These are phyloP conservation scores for Balanococcus diminutus DNA, from an alignment of 2,888 invertebrate genomes.

Conservation along the genomic window DNA sequence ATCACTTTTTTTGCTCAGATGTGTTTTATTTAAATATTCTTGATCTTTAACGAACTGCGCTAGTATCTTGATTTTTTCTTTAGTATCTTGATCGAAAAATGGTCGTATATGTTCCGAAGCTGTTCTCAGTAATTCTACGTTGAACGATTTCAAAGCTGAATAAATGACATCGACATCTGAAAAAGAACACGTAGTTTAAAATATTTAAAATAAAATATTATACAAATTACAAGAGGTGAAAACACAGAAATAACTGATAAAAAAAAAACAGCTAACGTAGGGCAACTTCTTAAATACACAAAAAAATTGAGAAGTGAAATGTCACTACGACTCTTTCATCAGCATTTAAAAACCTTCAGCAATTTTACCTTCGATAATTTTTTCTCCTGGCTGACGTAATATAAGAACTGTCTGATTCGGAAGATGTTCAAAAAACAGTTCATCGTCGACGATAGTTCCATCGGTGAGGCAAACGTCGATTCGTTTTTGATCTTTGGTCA, in stretches of 20 bases:
- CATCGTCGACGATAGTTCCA: slow-evolving; percentile 74
- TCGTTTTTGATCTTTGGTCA: slow-evolving; percentile 59
- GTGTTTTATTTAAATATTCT: slow-evolving; percentile 64
- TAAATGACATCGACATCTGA: slow-evolving; percentile 75
- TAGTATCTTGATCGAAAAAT: slow-evolving; percentile 74
- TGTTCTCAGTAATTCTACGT: slow-evolving; percentile 72
- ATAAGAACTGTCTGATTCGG: slow-evolving; percentile 78
- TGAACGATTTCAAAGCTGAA: slow-evolving; percentile 71
- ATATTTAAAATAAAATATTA: too few species aligned
- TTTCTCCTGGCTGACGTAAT: slow-evolving; percentile 62
- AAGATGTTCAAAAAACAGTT: slow-evolving; percentile 77
- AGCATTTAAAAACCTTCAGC: too few species aligned
- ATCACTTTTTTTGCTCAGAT: slow-evolving; percentile 69
- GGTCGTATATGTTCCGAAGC: slow-evolving; percentile 72
- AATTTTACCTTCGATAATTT: slow-evolving; percentile 61
- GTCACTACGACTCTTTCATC: too few species aligned
- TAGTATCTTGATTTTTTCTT: slow-evolving; percentile 65
- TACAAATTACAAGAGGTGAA: too few species aligned
- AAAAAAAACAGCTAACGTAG: too few species aligned
- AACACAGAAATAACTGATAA: too few species aligned
- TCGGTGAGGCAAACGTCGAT: slow-evolving; percentile 67
- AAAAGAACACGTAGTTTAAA: slow-evolving; percentile 3
- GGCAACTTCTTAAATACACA: too few species aligned
- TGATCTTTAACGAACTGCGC: slow-evolving; percentile 62
- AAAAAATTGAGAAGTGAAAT: too few species aligned